A percentile compares a stretch with the other conserved stretches of the same genome.
These are phyloP conservation scores for Epinephelus awoara DNA, from an alignment of 2,797 vertebrate species.

Conservation along the genomic window DNA sequence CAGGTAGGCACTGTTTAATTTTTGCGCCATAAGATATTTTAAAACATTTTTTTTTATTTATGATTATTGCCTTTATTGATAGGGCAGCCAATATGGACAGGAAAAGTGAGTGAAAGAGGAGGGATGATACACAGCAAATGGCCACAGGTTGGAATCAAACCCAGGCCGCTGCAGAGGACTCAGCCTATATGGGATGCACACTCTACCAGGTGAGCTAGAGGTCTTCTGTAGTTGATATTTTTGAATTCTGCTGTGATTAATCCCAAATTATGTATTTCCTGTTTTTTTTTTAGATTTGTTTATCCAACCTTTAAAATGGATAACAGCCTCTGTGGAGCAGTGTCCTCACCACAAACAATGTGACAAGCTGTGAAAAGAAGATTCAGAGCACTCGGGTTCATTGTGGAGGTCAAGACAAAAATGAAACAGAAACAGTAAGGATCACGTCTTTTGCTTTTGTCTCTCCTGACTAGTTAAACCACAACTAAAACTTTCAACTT, in stretches of 20 bases:
- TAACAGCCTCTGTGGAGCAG: slow-evolving; percentile 79
- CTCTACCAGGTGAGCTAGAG: too few relatives aligned
- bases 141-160: too few relatives aligned
- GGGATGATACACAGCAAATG: too few relatives aligned
- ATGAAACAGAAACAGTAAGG: slow-evolving; percentile 74
- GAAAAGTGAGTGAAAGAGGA: too few relatives aligned
- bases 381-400: slow-evolving; percentile 86
- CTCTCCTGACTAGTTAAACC: not conserved
- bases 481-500: not conserved
- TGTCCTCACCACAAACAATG: slow-evolving; percentile 92
- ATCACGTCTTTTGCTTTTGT: too few relatives aligned
- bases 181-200: too few relatives aligned
- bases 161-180: too few relatives aligned
- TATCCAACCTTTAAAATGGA: slow-evolving; percentile 2
- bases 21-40: not conserved
- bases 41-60: too few relatives aligned
- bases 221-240: not conserved
- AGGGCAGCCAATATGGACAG: too few relatives aligned
- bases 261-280: not conserved
- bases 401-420: slow-evolving; percentile 83
- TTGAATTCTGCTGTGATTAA: slow-evolving; percentile 9
- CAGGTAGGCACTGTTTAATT: slow-evolving; percentile 53
- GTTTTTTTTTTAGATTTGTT: not conserved
- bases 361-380: slow-evolving; percentile 84
- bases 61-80: too few relatives aligned